Percentiles rank a stretch among this genome's conserved stretches.
Evolutionary conservation across 2,888 invertebrate species (phyloP).

Genomic region (Meandrusa payeni): DNA sequence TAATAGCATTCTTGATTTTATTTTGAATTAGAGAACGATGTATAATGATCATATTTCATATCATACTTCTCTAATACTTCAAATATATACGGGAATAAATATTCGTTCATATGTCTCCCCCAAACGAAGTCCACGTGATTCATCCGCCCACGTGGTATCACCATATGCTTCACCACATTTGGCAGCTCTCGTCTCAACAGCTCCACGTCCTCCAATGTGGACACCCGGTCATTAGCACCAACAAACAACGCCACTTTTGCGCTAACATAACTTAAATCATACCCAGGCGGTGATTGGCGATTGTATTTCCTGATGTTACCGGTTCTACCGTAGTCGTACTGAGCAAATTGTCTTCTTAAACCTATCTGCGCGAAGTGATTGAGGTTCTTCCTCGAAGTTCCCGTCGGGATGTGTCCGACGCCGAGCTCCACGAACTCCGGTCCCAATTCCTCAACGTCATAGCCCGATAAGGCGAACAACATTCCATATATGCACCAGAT

Average conservation of each 20-base stretch:
- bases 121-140: conserved; percentile 39
- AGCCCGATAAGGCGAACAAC: conserved; percentile 26
- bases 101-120: conserved; percentile 31
- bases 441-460: conserved; percentile 31
- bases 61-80: conserved; percentile 28
- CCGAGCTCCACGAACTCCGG: conserved; percentile 30
- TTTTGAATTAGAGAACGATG: too few species aligned
- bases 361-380: conserved; percentile 38
- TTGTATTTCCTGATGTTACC: conserved; percentile 38
- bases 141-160: conserved; percentile 25
- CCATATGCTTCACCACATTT: conserved; percentile 33
- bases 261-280: conserved; percentile 34
- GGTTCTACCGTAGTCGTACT: conserved; percentile 39
- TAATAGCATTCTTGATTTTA: too few species aligned
- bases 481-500: conserved; percentile 22
- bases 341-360: conserved; percentile 28
- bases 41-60: background rate
- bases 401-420: conserved; percentile 34
- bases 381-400: conserved; percentile 38
- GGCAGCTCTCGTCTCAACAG: conserved; percentile 30
- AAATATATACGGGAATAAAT: conserved; percentile 34
- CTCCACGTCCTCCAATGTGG: conserved; percentile 32
- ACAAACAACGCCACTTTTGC: conserved; percentile 34
- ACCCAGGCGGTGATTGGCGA: conserved; percentile 32
- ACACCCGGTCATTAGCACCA: conserved; percentile 35